Evolutionary conservation across 2,888 invertebrate species (phyloP), one percentile per base, ranked within the genome.

Genomic region (Megaustenia siamemsis): DNA sequence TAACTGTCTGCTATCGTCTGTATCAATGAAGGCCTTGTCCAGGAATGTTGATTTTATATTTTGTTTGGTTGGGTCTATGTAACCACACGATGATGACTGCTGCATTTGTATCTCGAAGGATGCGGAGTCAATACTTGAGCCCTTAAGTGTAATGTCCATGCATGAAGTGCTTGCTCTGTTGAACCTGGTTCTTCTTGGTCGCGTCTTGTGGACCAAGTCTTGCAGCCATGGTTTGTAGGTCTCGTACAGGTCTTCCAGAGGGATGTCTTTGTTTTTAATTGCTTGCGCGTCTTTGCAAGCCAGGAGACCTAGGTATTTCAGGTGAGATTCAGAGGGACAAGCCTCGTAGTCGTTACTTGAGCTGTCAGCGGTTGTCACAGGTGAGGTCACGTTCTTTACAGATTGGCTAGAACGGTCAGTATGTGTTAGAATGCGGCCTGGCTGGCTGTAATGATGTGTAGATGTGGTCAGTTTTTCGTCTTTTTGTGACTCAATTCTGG

Each of bases 271-370:
- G 40, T 43, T 69, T 68, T 45, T 68, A 21, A 83, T 56, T 40
- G 68, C 77, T 18, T 56, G 28, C 0, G 77, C 77, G 49, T 83
- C 83, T n/a, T 69, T 83, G 32, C 83, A 83, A n/a, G 78, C 83
- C 12, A 75, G 24, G 5, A 83, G 43, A 10, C 83, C 83, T 8
- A 83, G 69, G 12, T 69, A 38, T n/a, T 78, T 49, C 40, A 83
- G 40, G 38, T 83, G 83, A 53, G 83, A 68, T 66, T 77, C 77
- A 21, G 83, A 78, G 18, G 75, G 77, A 21, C 69, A 73, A 15
- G 77, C 43, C 28, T 83, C 83, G 53, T 73, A 83, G 24, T 83
- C 78, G 18, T 71, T 68, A 12, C 40, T 45, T 2, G 43, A 35
- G 8, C 60, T 40, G 56, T 77, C 76, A 56, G n/a, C 38, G 12